Conservation (phyloP, 2,797 vertebrate species). For the Enteromius unitaeniatus region DNA sequence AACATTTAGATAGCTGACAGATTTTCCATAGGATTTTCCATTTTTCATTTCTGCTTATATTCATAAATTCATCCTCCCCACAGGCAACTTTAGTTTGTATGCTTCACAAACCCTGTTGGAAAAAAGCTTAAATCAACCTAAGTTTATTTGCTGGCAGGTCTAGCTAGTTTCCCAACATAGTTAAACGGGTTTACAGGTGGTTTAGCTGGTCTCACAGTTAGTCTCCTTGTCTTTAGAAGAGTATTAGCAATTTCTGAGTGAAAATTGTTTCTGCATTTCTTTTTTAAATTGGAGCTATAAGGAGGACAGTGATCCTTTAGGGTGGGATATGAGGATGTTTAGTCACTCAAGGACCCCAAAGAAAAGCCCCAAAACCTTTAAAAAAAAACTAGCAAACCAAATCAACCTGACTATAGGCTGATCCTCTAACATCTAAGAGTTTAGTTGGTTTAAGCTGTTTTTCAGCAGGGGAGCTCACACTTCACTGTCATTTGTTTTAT, state of each 20-base stretch:
- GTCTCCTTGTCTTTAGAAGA: too few species aligned
- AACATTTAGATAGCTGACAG: constrained; percentile 24
- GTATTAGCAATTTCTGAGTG: too few species aligned
- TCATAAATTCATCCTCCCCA: constrained; percentile 61
- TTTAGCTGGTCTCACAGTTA: background rate
- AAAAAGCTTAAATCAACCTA: background rate
- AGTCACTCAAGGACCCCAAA: too few species aligned
- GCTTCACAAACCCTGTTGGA: constrained; percentile 57
- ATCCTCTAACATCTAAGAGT: background rate
- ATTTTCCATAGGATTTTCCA: constrained; percentile 14
- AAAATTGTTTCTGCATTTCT: too few species aligned
- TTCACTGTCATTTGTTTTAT: background rate
- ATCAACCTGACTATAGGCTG: background rate
- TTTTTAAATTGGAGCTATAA: background rate
- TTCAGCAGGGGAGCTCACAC: background rate
- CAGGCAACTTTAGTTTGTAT: constrained; percentile 1
- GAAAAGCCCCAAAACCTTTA: background rate
- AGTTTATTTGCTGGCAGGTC: background rate
- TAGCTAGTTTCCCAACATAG: background rate
- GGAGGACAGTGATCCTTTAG: background rate
- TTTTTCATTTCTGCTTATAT: constrained; percentile 51
- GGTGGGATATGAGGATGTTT: background rate
- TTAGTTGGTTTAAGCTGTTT: background rate
- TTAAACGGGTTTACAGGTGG: background rate
- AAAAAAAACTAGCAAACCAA: background rate